phyloP scores from a whole-genome alignment of 2,888 invertebrate genomes.

The Mesoligia furuncula region DNA sequence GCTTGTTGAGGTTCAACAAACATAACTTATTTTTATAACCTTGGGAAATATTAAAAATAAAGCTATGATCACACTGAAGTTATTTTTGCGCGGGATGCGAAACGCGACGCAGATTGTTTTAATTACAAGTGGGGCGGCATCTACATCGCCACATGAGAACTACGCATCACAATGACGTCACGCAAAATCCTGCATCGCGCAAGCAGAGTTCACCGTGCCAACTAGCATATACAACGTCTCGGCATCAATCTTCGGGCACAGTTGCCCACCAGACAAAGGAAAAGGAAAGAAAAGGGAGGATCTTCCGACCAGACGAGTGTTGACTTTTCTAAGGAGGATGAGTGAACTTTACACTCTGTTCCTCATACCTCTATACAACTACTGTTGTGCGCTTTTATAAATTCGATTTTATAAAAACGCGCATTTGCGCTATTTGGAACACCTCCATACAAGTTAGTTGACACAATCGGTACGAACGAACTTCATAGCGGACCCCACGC shows the following conservation, averaged over 20 bases:
- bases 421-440: too few species aligned
- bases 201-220: background rate
- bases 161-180: background rate
- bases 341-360: background rate
- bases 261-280: background rate
- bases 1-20: background rate
- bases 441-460: background rate
- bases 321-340: background rate
- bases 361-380: background rate
- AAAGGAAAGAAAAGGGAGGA: background rate
- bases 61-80: background rate
- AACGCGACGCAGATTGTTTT: background rate
- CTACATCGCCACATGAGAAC: background rate
- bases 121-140: background rate
- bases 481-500: background rate
- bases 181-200: background rate
- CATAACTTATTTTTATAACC: background rate
- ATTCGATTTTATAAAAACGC: background rate
- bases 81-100: background rate
- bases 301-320: background rate
- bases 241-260: background rate
- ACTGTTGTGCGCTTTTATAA: background rate
- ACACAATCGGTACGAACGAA: background rate
- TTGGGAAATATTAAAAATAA: background rate
- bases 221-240: background rate